These are phyloP conservation scores for Genyomyrus donnyi DNA, from an alignment of 2,113 vertebrate genomes.

Conservation along the genomic window DNA sequence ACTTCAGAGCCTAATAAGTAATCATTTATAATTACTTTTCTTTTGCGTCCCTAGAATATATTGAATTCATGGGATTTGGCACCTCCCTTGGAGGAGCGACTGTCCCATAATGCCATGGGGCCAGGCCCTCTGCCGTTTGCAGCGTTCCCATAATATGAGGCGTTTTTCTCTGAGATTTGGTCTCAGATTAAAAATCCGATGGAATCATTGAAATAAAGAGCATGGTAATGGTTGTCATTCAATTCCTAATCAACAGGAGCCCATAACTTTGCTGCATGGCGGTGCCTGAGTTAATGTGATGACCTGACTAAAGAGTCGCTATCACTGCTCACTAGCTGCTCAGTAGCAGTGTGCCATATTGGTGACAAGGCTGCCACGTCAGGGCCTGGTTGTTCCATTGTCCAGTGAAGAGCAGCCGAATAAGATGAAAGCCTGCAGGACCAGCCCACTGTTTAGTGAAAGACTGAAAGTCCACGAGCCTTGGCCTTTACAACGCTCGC, in stretches of 20 bases:
- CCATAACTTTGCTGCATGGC: background rate
- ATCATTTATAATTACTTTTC: slow-evolving; percentile 1
- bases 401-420: background rate
- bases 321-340: background rate
- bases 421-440: background rate
- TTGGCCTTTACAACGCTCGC: background rate
- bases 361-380: background rate
- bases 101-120: background rate
- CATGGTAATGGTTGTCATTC: background rate
- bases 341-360: background rate
- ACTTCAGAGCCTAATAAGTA: slow-evolving; percentile 1
- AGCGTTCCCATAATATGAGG: background rate
- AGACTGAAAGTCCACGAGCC: background rate
- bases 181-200: background rate
- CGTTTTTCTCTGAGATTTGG: background rate
- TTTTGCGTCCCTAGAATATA: background rate
- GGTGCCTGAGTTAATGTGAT: background rate
- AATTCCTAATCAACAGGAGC: background rate
- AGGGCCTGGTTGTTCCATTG: background rate
- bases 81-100: background rate
- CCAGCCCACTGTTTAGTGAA: background rate
- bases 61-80: background rate
- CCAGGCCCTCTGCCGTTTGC: background rate
- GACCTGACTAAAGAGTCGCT: background rate
- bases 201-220: background rate